Percentiles rank a stretch among this genome's conserved stretches.
These are phyloP conservation scores for Dipodomys spectabilis DNA, from an alignment of 2,113 vertebrate genomes.

Conservation along the genomic window DNA sequence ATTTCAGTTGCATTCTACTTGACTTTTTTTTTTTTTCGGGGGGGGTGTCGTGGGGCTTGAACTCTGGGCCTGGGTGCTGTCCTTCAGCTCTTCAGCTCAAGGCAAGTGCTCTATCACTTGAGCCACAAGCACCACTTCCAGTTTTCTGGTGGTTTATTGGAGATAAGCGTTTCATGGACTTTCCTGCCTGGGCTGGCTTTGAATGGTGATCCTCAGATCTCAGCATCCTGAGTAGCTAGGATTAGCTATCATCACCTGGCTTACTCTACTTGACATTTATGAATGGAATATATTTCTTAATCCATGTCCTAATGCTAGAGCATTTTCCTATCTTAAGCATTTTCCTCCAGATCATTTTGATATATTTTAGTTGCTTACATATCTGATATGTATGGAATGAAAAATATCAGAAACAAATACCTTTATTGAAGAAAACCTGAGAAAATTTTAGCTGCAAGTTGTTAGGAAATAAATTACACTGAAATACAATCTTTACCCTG, in stretches of 20 bases:
- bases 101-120: no score
- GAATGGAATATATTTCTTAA: neutral
- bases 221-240: no score
- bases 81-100: no score
- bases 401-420: conserved; percentile 33
- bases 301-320: neutral
- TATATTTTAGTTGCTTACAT: conserved; percentile 38
- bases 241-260: no score
- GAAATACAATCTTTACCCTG: neutral
- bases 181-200: no score
- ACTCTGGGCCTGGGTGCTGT: no score
- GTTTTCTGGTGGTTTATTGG: no score
- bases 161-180: no score
- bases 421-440: neutral
- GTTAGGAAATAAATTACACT: neutral
- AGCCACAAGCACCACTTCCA: no score
- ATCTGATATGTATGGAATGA: neutral
- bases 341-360: neutral
- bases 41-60: no score
- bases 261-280: neutral
- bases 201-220: no score
- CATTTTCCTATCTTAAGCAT: neutral
- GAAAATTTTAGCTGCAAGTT: conserved; percentile 24
- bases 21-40: no score
- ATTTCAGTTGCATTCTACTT: neutral